Evolutionary conservation across 2,888 invertebrate species (phyloP), one percentile per base, ranked within the genome.

Genomic region (Fragum sueziense): DNA sequence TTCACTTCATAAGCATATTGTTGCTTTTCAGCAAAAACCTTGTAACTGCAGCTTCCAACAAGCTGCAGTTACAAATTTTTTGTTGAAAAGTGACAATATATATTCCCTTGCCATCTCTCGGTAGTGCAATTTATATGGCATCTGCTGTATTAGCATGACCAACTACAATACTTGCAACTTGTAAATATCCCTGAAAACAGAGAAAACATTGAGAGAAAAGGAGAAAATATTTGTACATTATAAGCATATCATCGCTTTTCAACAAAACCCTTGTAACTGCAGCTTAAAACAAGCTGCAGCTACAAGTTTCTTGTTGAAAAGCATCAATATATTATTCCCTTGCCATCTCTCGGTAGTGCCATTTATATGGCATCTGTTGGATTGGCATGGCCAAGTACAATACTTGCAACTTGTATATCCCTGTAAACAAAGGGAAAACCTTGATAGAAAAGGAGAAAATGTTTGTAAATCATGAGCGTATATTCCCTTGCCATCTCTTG

Each of bases 141-240:
- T 85, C 85, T 6, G 59, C 70, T 41, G 76, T 84, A 57, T 74
- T 59, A 6, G 79, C 41, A 6, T 75, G 80, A 29, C 87, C 86
- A 6, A 85, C 85, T 61, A 77, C 67, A 33, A 87, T 69, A 0
- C 85, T 76, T 79, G 87, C 82, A 3, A 89, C 80, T 73, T 86
- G 81, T n/a, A 90, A 47, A 1, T 72, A 70, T 41, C 90, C 90
- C 89, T 89, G 77, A 9, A 80, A 79, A n/a, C n/a, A n/a, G n/a
- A n/a, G n/a, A n/a, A n/a, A n/a, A n/a, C n/a, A n/a, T n/a, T n/a
- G n/a, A n/a, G n/a, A n/a, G n/a, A n/a, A n/a, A n/a, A n/a, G n/a
- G n/a, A n/a, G n/a, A n/a, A n/a, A n/a, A n/a, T n/a, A n/a, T n/a
- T n/a, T 79, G 75, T 29, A 89, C 57, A 51, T 87, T 82, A 31